Evolutionary conservation across 2,113 vertebrate species (phyloP).

Genomic region (Tupaia chinensis): DNA sequence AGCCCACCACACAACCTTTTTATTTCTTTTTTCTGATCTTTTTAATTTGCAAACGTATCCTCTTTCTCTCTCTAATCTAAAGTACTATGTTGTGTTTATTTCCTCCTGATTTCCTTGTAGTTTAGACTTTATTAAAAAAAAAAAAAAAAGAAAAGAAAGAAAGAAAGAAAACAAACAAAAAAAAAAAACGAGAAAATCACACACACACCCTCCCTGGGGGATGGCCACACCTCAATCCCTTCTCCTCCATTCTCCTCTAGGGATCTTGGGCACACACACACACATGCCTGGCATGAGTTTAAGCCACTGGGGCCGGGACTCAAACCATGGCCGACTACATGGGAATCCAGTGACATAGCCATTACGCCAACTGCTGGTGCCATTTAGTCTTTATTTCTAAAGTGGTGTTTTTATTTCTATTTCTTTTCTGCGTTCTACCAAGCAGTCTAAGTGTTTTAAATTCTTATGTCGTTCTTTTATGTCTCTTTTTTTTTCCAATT

Average conservation of each 20-base stretch:
- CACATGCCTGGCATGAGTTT: too few species aligned
- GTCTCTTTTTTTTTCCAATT: background rate
- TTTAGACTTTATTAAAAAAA: background rate
- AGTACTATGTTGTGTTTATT: background rate
- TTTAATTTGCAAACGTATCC: background rate
- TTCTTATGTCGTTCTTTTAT: background rate
- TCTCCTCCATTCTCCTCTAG: too few species aligned
- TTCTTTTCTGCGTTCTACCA: background rate
- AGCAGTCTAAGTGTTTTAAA: background rate
- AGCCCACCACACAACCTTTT: background rate
- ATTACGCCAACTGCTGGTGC: too few species aligned
- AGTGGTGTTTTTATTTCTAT: slow-evolving; percentile 28
- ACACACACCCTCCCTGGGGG: too few species aligned
- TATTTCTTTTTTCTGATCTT: background rate
- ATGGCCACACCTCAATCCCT: too few species aligned
- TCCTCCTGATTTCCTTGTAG: background rate
- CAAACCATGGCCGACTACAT: too few species aligned
- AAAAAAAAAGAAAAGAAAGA: too few species aligned
- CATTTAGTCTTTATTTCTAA: background rate
- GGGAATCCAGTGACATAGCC: too few species aligned
- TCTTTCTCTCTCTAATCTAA: background rate
- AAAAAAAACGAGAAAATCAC: too few species aligned
- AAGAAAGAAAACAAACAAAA: too few species aligned
- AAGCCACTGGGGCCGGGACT: too few species aligned
- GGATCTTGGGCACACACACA: too few species aligned